Evolutionary conservation across 2,113 vertebrate species (phyloP).

Genomic region (Blennius ocellaris): DNA sequence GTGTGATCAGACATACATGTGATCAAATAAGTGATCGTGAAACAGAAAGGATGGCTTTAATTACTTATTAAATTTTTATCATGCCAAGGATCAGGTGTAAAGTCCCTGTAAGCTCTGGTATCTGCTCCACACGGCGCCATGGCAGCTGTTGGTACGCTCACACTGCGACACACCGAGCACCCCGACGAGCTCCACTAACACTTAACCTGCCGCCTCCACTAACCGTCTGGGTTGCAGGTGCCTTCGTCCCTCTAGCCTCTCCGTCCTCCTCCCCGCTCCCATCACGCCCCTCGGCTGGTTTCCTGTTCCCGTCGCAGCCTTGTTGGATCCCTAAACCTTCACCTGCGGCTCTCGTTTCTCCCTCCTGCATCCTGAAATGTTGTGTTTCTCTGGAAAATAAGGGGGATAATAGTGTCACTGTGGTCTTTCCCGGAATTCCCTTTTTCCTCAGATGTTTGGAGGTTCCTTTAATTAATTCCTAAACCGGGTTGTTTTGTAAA

Average conservation of each 20-base stretch:
- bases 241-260: constrained; percentile 1
- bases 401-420: neutral
- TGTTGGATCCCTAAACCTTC: constrained; percentile 40
- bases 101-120: neutral
- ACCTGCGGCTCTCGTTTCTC: neutral
- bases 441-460: too few relatives aligned
- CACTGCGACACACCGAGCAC: neutral
- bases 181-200: constrained; percentile 43
- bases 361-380: constrained; percentile 8
- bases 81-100: too few relatives aligned
- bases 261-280: neutral
- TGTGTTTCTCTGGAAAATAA: neutral
- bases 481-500: too few relatives aligned
- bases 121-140: constrained; percentile 11
- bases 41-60: too few relatives aligned
- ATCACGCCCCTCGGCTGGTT: neutral
- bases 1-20: too few relatives aligned
- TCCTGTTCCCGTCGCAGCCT: constrained; percentile 17
- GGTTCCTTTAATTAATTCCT: too few relatives aligned
- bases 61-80: too few relatives aligned
- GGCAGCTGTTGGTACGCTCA: constrained; percentile 21
- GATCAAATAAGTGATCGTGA: neutral
- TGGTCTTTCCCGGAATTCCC: too few relatives aligned
- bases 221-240: constrained; percentile 16
- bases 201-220: constrained; percentile 32